A percentile compares a stretch with the other conserved stretches of the same genome.
These are phyloP conservation scores for Poecilia wingei DNA, from an alignment of 2,797 vertebrate species.

Conservation along the genomic window DNA sequence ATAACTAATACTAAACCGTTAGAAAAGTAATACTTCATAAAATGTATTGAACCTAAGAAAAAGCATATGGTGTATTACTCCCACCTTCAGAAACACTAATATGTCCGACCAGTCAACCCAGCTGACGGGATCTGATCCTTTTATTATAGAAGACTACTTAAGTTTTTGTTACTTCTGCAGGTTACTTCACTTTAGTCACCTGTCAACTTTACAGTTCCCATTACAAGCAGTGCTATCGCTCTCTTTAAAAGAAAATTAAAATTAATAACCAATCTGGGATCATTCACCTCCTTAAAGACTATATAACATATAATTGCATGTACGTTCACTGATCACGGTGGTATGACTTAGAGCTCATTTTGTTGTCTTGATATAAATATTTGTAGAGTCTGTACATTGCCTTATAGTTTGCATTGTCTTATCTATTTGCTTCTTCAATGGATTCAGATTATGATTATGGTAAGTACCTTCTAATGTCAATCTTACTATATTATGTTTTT, in stretches of 20 bases:
- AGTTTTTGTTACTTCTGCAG: background rate
- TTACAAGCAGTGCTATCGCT: background rate
- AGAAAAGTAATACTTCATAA: background rate
- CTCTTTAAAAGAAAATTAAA: background rate
- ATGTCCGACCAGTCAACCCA: background rate
- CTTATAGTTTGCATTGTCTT: conserved; percentile 1
- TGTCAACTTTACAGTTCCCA: background rate
- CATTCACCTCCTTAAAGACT: background rate
- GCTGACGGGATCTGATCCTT: background rate
- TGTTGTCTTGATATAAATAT: background rate
- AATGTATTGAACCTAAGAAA: background rate
- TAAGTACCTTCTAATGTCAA: conserved; percentile 40
- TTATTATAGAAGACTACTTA: background rate
- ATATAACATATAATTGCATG: background rate
- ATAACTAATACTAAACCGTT: no score
- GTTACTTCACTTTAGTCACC: background rate
- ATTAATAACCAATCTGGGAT: background rate
- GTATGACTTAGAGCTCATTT: background rate
- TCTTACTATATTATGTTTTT: background rate
- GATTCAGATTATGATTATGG: conserved; percentile 64
- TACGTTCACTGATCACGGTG: background rate
- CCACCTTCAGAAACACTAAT: background rate
- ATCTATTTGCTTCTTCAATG: conserved; percentile 22
- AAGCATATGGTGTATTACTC: background rate
- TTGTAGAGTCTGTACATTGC: background rate